A percentile compares a stretch with the other conserved stretches of the same genome.
phyloP scores from a whole-genome alignment of 1,140 invertebrate species.

The Drosophila bipectinata region DNA sequence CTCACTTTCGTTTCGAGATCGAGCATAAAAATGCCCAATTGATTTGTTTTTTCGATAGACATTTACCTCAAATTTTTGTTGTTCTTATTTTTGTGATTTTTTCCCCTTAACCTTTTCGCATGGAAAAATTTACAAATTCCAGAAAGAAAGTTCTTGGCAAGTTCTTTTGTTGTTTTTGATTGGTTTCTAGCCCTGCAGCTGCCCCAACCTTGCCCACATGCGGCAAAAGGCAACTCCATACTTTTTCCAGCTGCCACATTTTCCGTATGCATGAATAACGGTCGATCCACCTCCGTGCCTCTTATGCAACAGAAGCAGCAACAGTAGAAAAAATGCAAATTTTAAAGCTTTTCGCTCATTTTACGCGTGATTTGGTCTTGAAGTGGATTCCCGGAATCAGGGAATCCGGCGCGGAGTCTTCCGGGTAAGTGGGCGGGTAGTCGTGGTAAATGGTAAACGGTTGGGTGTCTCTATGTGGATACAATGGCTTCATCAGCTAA shows the following conservation, averaged over 20 bases:
- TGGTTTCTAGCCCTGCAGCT: constrained; percentile 52
- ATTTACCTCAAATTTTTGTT: constrained; percentile 24
- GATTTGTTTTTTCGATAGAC: constrained; percentile 30
- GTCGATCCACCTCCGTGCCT: constrained; percentile 7
- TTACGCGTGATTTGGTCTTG: constrained; percentile 43
- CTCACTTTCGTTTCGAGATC: neutral
- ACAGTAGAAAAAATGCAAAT: constrained; percentile 28
- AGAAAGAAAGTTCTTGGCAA: constrained; percentile 37
- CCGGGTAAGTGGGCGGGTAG: neutral
- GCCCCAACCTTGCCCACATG: constrained; percentile 3
- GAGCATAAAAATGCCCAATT: constrained; percentile 8
- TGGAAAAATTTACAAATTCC: constrained; percentile 28
- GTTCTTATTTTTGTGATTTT: constrained; percentile 4
- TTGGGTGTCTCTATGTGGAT: constrained; percentile 11
- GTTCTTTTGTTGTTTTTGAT: constrained; percentile 50
- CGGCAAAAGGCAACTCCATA: constrained; percentile 31
- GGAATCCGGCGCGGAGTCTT: constrained; percentile 14
- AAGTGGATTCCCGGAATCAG: constrained; percentile 21
- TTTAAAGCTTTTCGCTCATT: constrained; percentile 42
- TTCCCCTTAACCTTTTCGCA: constrained; percentile 21
- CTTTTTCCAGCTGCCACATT: constrained; percentile 45
- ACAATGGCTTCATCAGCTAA: constrained; percentile 71
- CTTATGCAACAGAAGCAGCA: neutral
- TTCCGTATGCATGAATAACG: constrained; percentile 49
- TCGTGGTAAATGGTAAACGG: neutral